Percentiles rank a stretch among this genome's conserved stretches.
phyloP scores from a whole-genome alignment of 1,140 invertebrate species.

The Saxidomus purpurata region DNA sequence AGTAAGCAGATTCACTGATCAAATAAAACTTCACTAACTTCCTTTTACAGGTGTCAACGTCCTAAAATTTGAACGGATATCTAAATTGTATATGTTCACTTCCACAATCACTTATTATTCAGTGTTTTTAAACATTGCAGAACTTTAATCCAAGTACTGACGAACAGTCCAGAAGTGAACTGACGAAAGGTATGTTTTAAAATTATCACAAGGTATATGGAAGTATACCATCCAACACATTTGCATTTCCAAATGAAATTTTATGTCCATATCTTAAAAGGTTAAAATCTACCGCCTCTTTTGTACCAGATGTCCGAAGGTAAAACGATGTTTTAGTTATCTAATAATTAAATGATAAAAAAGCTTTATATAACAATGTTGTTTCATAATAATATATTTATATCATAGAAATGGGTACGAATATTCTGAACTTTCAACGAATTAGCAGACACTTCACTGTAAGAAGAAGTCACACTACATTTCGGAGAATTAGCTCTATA shows the following conservation, averaged over 20 bases:
- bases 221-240: not conserved
- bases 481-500: not conserved
- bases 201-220: not conserved
- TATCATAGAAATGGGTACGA: not conserved
- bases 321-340: not conserved
- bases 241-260: not conserved
- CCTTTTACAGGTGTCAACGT: too few relatives aligned
- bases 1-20: too few relatives aligned
- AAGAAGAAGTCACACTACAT: not conserved
- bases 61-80: too few relatives aligned
- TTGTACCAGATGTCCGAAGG: too few relatives aligned
- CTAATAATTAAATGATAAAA: too few relatives aligned
- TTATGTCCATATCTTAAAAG: not conserved
- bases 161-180: constrained; percentile 8
- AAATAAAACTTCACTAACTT: too few relatives aligned
- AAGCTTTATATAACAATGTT: too few relatives aligned
- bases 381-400: not conserved
- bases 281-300: too few relatives aligned
- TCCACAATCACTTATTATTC: too few relatives aligned
- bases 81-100: too few relatives aligned
- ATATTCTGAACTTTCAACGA: not conserved
- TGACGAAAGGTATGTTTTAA: not conserved
- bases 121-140: not conserved
- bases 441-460: not conserved
- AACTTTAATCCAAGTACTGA: constrained; percentile 1